phyloP scores from a whole-genome alignment of 2,888 invertebrate genomes.

The Nycteola revayana region DNA sequence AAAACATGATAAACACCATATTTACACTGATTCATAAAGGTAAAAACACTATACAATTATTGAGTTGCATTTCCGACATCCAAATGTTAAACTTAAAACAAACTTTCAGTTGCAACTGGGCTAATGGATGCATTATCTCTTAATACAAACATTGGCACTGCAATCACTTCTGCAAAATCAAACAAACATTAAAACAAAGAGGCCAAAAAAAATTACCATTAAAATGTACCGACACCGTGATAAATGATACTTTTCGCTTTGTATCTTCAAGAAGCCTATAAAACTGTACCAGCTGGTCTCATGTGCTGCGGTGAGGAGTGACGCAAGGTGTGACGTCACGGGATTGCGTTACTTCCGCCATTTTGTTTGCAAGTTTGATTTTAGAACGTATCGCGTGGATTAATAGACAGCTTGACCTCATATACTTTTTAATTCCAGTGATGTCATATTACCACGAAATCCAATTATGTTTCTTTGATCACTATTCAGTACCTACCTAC shows the following conservation, averaged over 20 bases:
- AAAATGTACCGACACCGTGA: constrained; percentile 13
- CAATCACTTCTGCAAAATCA: constrained; percentile 4
- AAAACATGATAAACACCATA: too few relatives aligned
- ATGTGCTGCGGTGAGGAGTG: constrained; percentile 18
- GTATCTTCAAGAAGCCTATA: constrained; percentile 27
- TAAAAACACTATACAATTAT: too few relatives aligned
- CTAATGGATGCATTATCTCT: too few relatives aligned
- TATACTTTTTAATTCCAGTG: not conserved
- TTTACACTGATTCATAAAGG: too few relatives aligned
- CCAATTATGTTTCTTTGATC: too few relatives aligned
- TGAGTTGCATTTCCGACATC: too few relatives aligned
- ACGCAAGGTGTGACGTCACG: constrained; percentile 14
- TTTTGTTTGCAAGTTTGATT: constrained; percentile 33
- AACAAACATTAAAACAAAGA: constrained; percentile 8
- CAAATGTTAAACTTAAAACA: too few relatives aligned
- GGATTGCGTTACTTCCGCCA: constrained; percentile 33
- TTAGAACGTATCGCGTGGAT: constrained; percentile 25
- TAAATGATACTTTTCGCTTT: constrained; percentile 22
- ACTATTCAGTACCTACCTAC: too few relatives aligned
- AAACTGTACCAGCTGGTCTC: constrained; percentile 18
- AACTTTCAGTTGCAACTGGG: too few relatives aligned
- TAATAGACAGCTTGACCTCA: constrained; percentile 22
- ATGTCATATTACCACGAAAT: too few relatives aligned
- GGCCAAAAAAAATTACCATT: constrained; percentile 11
- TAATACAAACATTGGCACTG: too few relatives aligned